A percentile compares a stretch with the other conserved stretches of the same genome.
Evolutionary conservation across 1,140 invertebrate genomes (phyloP).

Genomic region (Drosophila pectinifera): DNA sequence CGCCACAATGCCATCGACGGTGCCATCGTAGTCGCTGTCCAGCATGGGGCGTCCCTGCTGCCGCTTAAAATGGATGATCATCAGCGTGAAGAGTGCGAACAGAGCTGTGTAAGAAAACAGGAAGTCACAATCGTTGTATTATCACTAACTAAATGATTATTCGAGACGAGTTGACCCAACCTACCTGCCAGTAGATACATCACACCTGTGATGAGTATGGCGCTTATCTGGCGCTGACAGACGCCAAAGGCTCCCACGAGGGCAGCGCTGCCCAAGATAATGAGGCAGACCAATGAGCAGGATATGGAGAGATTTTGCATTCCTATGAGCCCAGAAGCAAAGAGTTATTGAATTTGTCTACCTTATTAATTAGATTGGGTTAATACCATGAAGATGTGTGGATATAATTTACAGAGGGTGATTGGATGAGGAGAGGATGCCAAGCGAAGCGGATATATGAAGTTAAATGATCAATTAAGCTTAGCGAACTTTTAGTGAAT

Average conservation of each 20-base stretch:
- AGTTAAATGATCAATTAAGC: neutral
- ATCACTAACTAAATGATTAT: too few species aligned
- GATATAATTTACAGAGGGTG: conserved; percentile 1
- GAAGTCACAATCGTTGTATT: too few species aligned
- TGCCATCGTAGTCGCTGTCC: conserved; percentile 87
- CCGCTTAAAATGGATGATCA: conserved; percentile 95
- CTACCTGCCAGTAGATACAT: conserved; percentile 96
- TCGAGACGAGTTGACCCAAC: conserved; percentile 8
- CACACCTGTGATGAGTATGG: conserved; percentile 94
- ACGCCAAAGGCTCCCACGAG: conserved; percentile 94
- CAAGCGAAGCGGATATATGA: conserved; percentile 6
- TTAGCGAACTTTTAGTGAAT: neutral
- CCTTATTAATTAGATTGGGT: too few species aligned
- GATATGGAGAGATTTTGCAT: conserved; percentile 97
- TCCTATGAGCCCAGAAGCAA: conserved; percentile 86
- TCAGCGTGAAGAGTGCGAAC: conserved; percentile 94
- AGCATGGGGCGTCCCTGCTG: conserved; percentile 88
- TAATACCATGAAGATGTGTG: neutral
- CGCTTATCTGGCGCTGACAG: conserved; percentile 94
- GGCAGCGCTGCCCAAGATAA: conserved; percentile 92
- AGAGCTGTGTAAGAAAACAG: conserved; percentile 87
- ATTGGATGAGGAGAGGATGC: neutral
- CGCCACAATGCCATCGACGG: conserved; percentile 89
- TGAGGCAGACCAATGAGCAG: conserved; percentile 94
- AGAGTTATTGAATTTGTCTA: too few species aligned